Conservation (phyloP, 2,113 vertebrate species). For the Sialia sialis region DNA sequence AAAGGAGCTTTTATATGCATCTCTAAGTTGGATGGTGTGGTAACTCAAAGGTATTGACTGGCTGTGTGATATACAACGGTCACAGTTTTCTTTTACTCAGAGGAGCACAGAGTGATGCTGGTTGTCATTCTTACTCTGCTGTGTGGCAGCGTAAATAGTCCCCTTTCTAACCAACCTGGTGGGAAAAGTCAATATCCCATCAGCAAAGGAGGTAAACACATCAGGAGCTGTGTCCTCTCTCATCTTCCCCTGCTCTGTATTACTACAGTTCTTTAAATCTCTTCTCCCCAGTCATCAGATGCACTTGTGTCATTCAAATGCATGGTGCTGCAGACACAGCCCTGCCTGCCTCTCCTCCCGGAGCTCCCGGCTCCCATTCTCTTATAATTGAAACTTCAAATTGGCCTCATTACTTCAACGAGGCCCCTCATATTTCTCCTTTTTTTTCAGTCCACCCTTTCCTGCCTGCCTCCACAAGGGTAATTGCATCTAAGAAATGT, state of each 20-base stretch:
- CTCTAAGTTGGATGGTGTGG: slow-evolving; percentile 57
- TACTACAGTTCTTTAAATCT: slow-evolving; percentile 73
- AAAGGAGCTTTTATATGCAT: slow-evolving; percentile 72
- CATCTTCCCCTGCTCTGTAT: slow-evolving; percentile 74
- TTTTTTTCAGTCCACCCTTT: neutral
- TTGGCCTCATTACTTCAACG: slow-evolving; percentile 61
- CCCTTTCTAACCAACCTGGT: slow-evolving; percentile 84
- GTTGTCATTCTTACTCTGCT: slow-evolving; percentile 80
- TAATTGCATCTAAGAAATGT: slow-evolving; percentile 36
- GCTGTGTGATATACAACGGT: slow-evolving; percentile 63
- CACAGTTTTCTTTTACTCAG: slow-evolving; percentile 73
- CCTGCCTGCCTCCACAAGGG: slow-evolving; percentile 26
- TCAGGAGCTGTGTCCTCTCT: slow-evolving; percentile 79
- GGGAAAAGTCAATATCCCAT: slow-evolving; percentile 89
- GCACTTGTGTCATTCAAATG: slow-evolving; percentile 75
- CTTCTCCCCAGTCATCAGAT: slow-evolving; percentile 71
- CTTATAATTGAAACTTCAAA: slow-evolving; percentile 68
- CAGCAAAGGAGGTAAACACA: slow-evolving; percentile 84
- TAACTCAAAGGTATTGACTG: slow-evolving; percentile 68
- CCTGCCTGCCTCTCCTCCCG: slow-evolving; percentile 19
- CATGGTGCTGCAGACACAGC: slow-evolving; percentile 23
- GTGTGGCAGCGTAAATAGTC: slow-evolving; percentile 82
- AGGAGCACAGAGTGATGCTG: slow-evolving; percentile 69
- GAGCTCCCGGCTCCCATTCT: slow-evolving; percentile 44
- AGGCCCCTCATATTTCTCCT: neutral